Percentiles rank a stretch among this genome's conserved stretches.
phyloP scores from a whole-genome alignment of 2,113 vertebrate genomes.

The Engraulis encrasicolus region DNA sequence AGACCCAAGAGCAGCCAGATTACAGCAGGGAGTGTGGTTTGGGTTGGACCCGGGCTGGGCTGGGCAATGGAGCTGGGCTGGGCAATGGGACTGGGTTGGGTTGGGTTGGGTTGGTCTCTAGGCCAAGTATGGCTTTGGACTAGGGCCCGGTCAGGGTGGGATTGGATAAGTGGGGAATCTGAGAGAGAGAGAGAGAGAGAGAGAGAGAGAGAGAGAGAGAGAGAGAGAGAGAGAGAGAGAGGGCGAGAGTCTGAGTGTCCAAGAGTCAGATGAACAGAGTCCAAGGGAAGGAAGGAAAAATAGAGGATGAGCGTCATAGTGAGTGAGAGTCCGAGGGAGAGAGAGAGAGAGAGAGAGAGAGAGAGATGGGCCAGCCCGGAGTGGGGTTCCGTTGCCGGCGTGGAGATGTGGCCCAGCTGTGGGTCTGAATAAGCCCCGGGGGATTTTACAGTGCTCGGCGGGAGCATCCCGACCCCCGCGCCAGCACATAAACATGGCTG shows the following conservation, averaged over 20 bases:
- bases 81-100: background rate
- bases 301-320: too few relatives aligned
- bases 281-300: too few relatives aligned
- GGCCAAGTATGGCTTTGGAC: background rate
- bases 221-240: too few relatives aligned
- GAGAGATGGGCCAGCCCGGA: background rate
- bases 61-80: background rate
- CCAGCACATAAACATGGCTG: slow-evolving; percentile 4
- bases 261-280: too few relatives aligned
- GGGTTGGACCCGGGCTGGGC: background rate
- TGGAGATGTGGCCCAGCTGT: slow-evolving; percentile 13
- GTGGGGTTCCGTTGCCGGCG: background rate
- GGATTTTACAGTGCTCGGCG: slow-evolving; percentile 12
- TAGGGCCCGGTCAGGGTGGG: too few relatives aligned
- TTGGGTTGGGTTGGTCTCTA: too few relatives aligned
- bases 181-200: too few relatives aligned
- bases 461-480: slow-evolving; percentile 2
- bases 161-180: background rate
- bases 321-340: too few relatives aligned
- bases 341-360: too few relatives aligned
- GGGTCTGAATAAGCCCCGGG: slow-evolving; percentile 6
- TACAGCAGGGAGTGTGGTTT: background rate
- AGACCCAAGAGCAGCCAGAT: background rate
- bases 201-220: too few relatives aligned
- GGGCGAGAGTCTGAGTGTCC: too few relatives aligned